Base-by-base conservation (phyloP, 2,113 vertebrate species). In the Rhynchomys soricoides region DNA sequence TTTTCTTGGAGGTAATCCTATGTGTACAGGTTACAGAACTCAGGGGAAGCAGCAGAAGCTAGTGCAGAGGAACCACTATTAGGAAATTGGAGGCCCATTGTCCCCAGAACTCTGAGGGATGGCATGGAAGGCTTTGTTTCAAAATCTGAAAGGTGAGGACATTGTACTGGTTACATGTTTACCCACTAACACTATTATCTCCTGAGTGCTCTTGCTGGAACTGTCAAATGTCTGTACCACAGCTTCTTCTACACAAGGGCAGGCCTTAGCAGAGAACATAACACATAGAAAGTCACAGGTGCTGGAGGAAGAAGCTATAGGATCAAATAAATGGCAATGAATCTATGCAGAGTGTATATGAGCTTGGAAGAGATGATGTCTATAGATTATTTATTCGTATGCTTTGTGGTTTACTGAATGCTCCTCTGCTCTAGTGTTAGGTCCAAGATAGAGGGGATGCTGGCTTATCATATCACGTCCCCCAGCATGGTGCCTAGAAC, bases 31-130 rank as follows among this genome's bases (percentile, higher is more conserved):
- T 45, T 9, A 16, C 13, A 26, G 37, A 64, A 86, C 34, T 1
- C 15, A 37, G 77, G 22, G 45, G 26, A 90, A 45, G 1, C 52
- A 64, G 13, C 16, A n/a, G 24, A 87, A 83, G 16, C 3, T 37
- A 79, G 0, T 48, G 21, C 4, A 86, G 31, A 13, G 48, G 26
- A 12, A 43, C 2, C 0, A 0, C 1, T 24, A 1, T 78, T 31
- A 64, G 40, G 5, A 75, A 7, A 1, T 16, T 70, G 24, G 31
- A 64, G 29, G 13, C 1, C 85, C 64, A 45, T 75, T 74, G 55
- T 16, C 34, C 12, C 4, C 19, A 55, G 40, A 64, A 74, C 9
- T 3, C 4, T 68, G 55, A 45, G 17, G 40, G 26, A 71, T 34
- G 13, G 16, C 59, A 24, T 50, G 29, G 50, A 79, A 92, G 48